Conservation (phyloP, 1,140 invertebrate species). For the Plodia interpunctella region DNA sequence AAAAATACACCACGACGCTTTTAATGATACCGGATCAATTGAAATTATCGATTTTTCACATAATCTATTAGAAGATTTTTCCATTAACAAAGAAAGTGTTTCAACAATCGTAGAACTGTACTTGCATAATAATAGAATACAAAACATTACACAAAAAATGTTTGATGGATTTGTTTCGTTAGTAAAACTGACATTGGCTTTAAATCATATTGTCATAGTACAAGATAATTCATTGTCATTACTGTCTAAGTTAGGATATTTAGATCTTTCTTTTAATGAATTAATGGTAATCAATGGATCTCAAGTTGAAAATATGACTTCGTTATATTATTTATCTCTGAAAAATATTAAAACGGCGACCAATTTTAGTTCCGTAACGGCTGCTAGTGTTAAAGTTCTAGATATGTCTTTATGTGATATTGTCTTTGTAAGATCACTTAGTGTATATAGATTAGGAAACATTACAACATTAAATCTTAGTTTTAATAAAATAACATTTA, state of each 20-base stretch:
- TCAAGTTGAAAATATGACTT: not conserved
- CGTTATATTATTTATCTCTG: not conserved
- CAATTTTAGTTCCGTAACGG: not conserved
- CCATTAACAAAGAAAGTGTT: not conserved
- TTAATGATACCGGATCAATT: slow-evolving; percentile 2
- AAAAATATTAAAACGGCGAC: not conserved
- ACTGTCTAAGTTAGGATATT: not conserved
- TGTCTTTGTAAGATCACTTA: not conserved
- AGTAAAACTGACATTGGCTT: not conserved
- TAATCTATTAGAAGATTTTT: slow-evolving; percentile 2
- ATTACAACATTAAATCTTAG: not conserved
- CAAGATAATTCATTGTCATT: not conserved
- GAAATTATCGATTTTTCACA: slow-evolving; percentile 7
- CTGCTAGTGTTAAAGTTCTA: not conserved
- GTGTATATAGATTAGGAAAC: not conserved
- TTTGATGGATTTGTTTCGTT: not conserved
- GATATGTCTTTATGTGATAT: slow-evolving; percentile 3
- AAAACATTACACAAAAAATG: not conserved
- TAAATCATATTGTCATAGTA: not conserved
- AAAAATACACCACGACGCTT: not conserved
- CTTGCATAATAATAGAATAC: slow-evolving; percentile 8
- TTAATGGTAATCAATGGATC: not conserved
- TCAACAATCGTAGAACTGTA: not conserved
- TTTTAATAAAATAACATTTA: not conserved
- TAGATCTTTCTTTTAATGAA: not conserved